Evolutionary conservation across 2,888 invertebrate genomes (phyloP), one percentile per base, ranked within the genome.

Genomic region (Globia sparganii): DNA sequence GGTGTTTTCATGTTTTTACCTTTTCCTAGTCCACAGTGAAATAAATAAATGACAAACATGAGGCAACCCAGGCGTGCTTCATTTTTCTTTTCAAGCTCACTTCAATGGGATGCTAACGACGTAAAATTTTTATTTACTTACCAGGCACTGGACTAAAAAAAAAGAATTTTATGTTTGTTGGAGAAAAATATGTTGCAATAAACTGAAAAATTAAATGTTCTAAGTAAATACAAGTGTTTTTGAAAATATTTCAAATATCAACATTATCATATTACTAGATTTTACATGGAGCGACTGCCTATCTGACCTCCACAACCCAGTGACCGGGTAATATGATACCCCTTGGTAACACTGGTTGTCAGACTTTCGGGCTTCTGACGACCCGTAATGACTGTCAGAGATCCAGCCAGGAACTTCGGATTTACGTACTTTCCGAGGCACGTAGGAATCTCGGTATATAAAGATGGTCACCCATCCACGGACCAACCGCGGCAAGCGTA

Each of bases 21-120:
- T 65, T 49, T 28, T 4, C 25, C 15, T 9, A 6, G 1, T 46
- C 9, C 4, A 31, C n/a, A 73, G 31, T 15, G 43, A 71, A 61
- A 49, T 49, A 40, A 25, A 18, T 34, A 77, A 74, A 74, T 34
- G 25, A 68, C 49, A 69, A 76, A 65, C 71, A 69, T 43, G 37
- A 69, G 40, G 49, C 28, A 37, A 64, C 58, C 61, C 58, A 59
- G 40, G 46, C 34, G 31, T 18, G 59, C 65, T 58, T 18, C 53
- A 34, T 61, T 73, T 72, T 71, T 62, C 28, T 68, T 75, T 13
- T 34, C 15, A 37, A 66, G 59, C 34, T 67, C 9, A 59, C 58
- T 70, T 75, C 69, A 67, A 67, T 80, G n/a, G 62, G 31, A 72
- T 53, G 65, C 80, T 82, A 79, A 75, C 21, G 74, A 79, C 25